A percentile compares a stretch with the other conserved stretches of the same genome.
phyloP scores from a whole-genome alignment of 1,140 invertebrate species.

The Tetramorium alpestre region DNA sequence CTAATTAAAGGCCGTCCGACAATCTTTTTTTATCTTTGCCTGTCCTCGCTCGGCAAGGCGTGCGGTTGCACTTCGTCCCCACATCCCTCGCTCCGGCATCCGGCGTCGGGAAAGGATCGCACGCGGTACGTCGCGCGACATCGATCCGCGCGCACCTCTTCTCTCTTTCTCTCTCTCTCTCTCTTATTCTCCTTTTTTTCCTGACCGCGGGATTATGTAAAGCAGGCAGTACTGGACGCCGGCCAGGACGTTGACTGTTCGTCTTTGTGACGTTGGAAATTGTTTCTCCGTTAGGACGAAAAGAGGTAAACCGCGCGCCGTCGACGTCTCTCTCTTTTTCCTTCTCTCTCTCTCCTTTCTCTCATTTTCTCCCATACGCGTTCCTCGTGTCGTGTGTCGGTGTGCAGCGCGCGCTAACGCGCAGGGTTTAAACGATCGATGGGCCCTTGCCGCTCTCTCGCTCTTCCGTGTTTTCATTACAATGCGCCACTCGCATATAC shows the following conservation, averaged over 20 bases:
- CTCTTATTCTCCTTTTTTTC: background rate
- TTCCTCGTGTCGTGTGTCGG: slow-evolving; percentile 11
- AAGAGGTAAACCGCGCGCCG: slow-evolving; percentile 27
- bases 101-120: slow-evolving; percentile 21
- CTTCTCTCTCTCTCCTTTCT: slow-evolving; percentile 10
- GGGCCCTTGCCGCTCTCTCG: slow-evolving; percentile 68
- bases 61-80: background rate
- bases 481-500: slow-evolving; percentile 61
- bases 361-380: background rate
- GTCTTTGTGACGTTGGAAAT: background rate
- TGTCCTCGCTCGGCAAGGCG: background rate
- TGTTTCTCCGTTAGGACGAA: slow-evolving; percentile 22
- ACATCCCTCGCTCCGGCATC: slow-evolving; percentile 8
- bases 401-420: slow-evolving; percentile 59
- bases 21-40: slow-evolving; percentile 36
- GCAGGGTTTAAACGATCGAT: slow-evolving; percentile 75
- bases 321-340: background rate
- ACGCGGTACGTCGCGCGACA: slow-evolving; percentile 18
- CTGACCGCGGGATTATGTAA: slow-evolving; percentile 30
- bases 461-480: slow-evolving; percentile 74
- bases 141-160: slow-evolving; percentile 31
- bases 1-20: slow-evolving; percentile 38
- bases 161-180: background rate
- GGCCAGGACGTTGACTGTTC: slow-evolving; percentile 39
- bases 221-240: slow-evolving; percentile 36